Base-by-base conservation (phyloP, 2,797 vertebrate genomes). In the Poeciliopsis gracilis region DNA sequence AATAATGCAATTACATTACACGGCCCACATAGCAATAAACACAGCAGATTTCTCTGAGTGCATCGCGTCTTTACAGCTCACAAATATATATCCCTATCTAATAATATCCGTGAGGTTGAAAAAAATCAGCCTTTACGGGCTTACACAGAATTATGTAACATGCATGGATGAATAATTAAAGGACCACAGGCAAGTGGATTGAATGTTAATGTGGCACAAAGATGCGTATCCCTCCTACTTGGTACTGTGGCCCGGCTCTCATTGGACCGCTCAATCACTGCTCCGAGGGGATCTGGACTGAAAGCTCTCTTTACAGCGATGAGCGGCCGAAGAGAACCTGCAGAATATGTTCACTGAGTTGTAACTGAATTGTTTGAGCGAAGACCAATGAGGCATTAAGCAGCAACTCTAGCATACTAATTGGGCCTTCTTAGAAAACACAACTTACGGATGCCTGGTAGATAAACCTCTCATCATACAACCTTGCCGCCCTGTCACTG, bases 141-240 rank as follows among this genome's bases (percentile, higher is more conserved):
- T 91, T 87, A 86, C 84, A 88, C 82, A 90, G 86, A 87, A 90
- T 91, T 76, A 93, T 91, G 85, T 88, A 93, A 94, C 89, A 82
- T 88, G 82, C 86, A 90, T 86, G 90, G 88, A 91, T 94, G 93
- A 94, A 94, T 95, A 93, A 95, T 93, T 94, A 88, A 95, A 91
- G 75, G 87, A 90, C 92, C 91, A 91, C 84, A 86, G 93, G 93
- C 91, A 86, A 92, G 84, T 84, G 91, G 85, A 88, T 86, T 91
- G 90, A 92, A 92, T 92, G 93, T 90, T 91, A 92, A 93, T 90
- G 86, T 88, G 76, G 80, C 88, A 92, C 86, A 81, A 53, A 74
- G 82, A 75, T 75, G 70, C 71, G 63, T 38, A 36, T 72, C 83
- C 90, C 81, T 77, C 89, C 91, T 77, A 84, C 80, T 81, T 82